Percentiles rank a stretch among this genome's conserved stretches.
phyloP scores from a whole-genome alignment of 2,888 invertebrate genomes.

The Gordius sp. region DNA sequence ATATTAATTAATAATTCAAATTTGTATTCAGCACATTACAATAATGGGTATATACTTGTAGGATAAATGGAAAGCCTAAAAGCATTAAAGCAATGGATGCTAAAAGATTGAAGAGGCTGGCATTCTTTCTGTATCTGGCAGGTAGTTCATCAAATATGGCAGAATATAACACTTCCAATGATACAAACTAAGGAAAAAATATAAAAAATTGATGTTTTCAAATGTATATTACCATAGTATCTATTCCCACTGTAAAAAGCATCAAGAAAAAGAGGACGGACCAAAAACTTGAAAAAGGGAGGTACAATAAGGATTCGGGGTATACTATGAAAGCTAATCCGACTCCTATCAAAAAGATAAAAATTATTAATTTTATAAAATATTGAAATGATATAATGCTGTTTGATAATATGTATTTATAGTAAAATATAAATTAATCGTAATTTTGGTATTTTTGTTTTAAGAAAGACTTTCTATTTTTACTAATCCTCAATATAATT shows the following conservation, averaged over 20 bases:
- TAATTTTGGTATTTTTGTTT: too few relatives aligned
- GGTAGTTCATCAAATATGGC: constrained; percentile 6
- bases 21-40: too few relatives aligned
- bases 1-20: too few relatives aligned
- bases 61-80: neutral
- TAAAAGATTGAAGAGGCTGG: neutral
- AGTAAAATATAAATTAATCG: too few relatives aligned
- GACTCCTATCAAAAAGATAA: constrained; percentile 27
- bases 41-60: too few relatives aligned
- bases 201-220: too few relatives aligned
- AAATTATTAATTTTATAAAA: neutral
- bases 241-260: constrained; percentile 18
- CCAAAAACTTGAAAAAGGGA: constrained; percentile 50
- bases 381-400: too few relatives aligned
- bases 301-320: constrained; percentile 45
- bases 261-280: constrained; percentile 47
- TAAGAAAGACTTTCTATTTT: too few relatives aligned
- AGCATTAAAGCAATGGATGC: neutral
- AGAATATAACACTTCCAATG: constrained; percentile 5
- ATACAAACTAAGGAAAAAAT: neutral
- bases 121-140: neutral
- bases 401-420: too few relatives aligned
- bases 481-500: too few relatives aligned
- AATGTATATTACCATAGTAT: constrained; percentile 17
- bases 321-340: constrained; percentile 53